Percentiles rank a stretch among this genome's conserved stretches.
Conservation (phyloP, 2,113 vertebrate genomes). For the Pampusana beccarii region DNA sequence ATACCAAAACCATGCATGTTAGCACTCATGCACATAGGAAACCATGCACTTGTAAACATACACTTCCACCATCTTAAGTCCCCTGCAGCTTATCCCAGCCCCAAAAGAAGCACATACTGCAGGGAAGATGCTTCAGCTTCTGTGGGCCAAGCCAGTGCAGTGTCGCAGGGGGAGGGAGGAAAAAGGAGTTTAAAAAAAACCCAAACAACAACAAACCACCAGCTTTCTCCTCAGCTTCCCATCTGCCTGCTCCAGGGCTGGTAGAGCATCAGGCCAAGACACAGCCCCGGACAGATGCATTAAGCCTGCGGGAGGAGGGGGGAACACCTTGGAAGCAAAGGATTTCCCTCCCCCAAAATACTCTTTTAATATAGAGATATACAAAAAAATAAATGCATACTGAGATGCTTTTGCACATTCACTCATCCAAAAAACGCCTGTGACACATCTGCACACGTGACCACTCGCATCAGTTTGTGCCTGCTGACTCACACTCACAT, state of each 20-base stretch:
- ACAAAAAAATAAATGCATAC: background rate
- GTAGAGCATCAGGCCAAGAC: background rate
- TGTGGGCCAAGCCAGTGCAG: background rate
- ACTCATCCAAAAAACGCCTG: slow-evolving; percentile 33
- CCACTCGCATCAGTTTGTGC: background rate
- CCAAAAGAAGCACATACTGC: background rate
- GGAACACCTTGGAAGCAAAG: background rate
- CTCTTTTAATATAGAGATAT: slow-evolving; percentile 1
- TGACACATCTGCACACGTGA: background rate
- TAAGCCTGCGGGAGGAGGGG: background rate
- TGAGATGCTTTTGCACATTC: slow-evolving; percentile 47
- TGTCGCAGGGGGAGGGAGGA: background rate
- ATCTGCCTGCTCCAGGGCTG: background rate
- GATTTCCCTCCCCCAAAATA: slow-evolving; percentile 10
- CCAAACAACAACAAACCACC: too few relatives aligned
- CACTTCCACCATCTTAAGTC: background rate
- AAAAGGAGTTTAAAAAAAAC: background rate
- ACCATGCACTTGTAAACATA: slow-evolving; percentile 54
- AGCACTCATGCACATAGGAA: slow-evolving; percentile 39
- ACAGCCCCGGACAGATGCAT: background rate
- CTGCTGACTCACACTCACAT: slow-evolving; percentile 34
- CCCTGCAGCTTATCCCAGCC: slow-evolving; percentile 4
- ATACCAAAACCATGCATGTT: slow-evolving; percentile 46
- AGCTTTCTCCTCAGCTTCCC: background rate
- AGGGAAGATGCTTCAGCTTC: background rate